Percentiles rank a stretch among this genome's conserved stretches.
Conservation (phyloP, 2,797 vertebrate genomes). For the Parambassis ranga region DNA sequence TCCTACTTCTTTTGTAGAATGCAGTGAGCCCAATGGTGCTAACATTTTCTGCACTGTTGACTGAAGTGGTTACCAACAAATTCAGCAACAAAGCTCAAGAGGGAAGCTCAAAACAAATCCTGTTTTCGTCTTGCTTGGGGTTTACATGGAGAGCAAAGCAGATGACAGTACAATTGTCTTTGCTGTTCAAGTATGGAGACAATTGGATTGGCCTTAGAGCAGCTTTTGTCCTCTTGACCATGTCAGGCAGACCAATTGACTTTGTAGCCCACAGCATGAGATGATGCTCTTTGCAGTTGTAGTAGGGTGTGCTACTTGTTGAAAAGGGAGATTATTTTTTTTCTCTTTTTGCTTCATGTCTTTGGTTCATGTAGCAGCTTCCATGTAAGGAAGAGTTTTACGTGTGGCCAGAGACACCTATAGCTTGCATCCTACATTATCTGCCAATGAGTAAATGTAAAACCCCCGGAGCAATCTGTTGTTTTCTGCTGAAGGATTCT, state of each 20-base stretch:
- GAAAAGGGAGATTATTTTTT: background rate
- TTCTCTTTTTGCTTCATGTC: background rate
- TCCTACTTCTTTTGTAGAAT: background rate
- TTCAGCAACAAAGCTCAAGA: slow-evolving; percentile 37
- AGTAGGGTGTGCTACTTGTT: slow-evolving; percentile 1
- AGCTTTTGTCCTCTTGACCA: slow-evolving; percentile 51
- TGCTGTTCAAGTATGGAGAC: slow-evolving; percentile 32
- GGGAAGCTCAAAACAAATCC: slow-evolving; percentile 60
- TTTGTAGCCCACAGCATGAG: slow-evolving; percentile 21
- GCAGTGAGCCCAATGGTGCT: slow-evolving; percentile 6
- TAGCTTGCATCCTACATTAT: slow-evolving; percentile 30
- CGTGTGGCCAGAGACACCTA: slow-evolving; percentile 20
- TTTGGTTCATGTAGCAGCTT: slow-evolving; percentile 16
- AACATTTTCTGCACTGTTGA: slow-evolving; percentile 26
- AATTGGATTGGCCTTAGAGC: slow-evolving; percentile 51
- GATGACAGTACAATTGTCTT: slow-evolving; percentile 37
- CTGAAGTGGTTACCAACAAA: slow-evolving; percentile 26
- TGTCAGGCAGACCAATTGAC: slow-evolving; percentile 27
- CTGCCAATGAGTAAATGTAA: slow-evolving; percentile 30
- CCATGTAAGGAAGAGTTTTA: background rate
- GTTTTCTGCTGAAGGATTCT: slow-evolving; percentile 40
- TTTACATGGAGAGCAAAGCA: slow-evolving; percentile 59
- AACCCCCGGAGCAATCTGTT: slow-evolving; percentile 12
- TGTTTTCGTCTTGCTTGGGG: slow-evolving; percentile 32
- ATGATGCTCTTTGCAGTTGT: slow-evolving; percentile 7